Percentiles rank a stretch among this genome's conserved stretches.
Evolutionary conservation across 2,797 vertebrate species (phyloP).

Genomic region (Parauchenoglanis punctatus): DNA sequence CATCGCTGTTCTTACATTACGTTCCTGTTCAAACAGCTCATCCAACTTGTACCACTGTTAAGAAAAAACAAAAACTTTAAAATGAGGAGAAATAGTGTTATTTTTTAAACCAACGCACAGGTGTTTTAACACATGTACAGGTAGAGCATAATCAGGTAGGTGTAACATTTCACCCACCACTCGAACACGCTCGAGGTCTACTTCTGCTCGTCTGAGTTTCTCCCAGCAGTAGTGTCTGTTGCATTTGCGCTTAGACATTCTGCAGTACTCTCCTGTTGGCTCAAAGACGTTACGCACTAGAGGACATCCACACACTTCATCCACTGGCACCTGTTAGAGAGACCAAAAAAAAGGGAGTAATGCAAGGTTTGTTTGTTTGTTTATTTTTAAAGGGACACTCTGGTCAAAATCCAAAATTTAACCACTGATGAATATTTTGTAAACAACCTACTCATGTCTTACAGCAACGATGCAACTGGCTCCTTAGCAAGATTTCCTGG

Average conservation of each 20-base stretch:
- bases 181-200: slow-evolving; percentile 91
- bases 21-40: slow-evolving; percentile 93
- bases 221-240: slow-evolving; percentile 98
- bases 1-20: slow-evolving; percentile 93
- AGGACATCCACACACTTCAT: slow-evolving; percentile 94
- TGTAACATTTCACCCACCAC: slow-evolving; percentile 78
- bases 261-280: slow-evolving; percentile 90
- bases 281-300: slow-evolving; percentile 93
- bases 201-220: slow-evolving; percentile 90
- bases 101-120: background rate
- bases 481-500: background rate
- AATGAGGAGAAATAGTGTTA: background rate
- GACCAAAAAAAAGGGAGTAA: background rate
- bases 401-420: background rate
- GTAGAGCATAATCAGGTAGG: background rate
- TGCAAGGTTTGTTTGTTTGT: background rate
- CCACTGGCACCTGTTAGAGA: slow-evolving; percentile 78
- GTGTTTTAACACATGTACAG: background rate
- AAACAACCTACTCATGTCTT: background rate
- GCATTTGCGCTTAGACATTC: slow-evolving; percentile 89
- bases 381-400: background rate
- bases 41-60: slow-evolving; percentile 95
- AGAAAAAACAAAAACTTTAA: background rate
- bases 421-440: background rate
- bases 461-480: background rate